Base-by-base conservation (phyloP, 1,140 invertebrate genomes). In the Zophobas atratus region DNA sequence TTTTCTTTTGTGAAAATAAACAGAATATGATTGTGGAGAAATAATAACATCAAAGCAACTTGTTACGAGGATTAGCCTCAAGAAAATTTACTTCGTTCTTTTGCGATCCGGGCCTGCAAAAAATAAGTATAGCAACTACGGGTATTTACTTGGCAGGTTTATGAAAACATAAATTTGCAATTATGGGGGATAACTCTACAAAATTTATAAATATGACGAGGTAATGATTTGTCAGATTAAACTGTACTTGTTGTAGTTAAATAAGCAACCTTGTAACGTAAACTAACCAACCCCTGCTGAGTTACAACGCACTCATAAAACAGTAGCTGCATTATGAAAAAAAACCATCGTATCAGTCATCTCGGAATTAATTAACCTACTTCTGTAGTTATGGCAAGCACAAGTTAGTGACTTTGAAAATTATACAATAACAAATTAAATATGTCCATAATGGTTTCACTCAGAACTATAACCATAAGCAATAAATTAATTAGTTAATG, bases 401-500 rank as follows among this genome's bases (percentile, higher is more conserved):
- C 38, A 67, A 67, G 60, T 43, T 20, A 43, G 6, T 39, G 39
- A 67, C 60, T 67, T 67, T 43, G 60, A 41, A 67, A 67, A 67
- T 20, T 6, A 38, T 63, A 38, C 6, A 63, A 63, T 39, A 63
- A 39, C 57, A 38, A 63, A 38, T 39, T 63, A 39, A 67, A 20
- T 67, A 43, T 8, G 2, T 43, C 35, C 39, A 43, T 67, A 32
- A 43, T 34, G 35, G 32, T 55, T 55, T 32, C 49, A 51, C 49
- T 56, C 57, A 20, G 8, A 36, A 39, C 57, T 39, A 39, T 34
- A 6, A 35, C 34, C 34, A 33, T 34, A 33, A 32, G 60, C 60
- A 67, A 67, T 67, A 67, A 67, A 43, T 67, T 67, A 41, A 67
- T 67, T 67, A 67, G 60, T 67, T 67, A 67, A 67, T 67, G 43